Percentiles rank a stretch among this genome's conserved stretches.
These are phyloP conservation scores for Lottia gigantea DNA, from an alignment of 2,888 invertebrate genomes.

Conservation along the genomic window DNA sequence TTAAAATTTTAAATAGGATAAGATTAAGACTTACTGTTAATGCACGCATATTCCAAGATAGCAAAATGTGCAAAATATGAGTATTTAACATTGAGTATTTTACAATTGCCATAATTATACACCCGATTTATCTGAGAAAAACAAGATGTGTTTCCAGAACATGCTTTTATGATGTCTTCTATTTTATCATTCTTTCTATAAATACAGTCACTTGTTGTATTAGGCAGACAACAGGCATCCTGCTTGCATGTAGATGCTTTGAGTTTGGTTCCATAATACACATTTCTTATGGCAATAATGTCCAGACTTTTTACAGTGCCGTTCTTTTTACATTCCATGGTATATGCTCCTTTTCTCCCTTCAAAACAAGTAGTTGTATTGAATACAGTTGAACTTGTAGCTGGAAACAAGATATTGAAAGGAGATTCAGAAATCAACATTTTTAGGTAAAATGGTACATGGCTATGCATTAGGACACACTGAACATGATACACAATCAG, in stretches of 20 bases:
- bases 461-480: too few species aligned
- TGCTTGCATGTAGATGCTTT: not conserved
- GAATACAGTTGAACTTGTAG: too few species aligned
- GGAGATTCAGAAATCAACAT: too few species aligned
- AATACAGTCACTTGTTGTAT: slow-evolving; percentile 12
- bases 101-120: not conserved
- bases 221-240: slow-evolving; percentile 9
- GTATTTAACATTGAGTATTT: not conserved
- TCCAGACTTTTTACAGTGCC: slow-evolving; percentile 1
- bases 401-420: too few species aligned
- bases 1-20: too few species aligned
- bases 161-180: not conserved
- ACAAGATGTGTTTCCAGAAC: slow-evolving; percentile 12
- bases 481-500: too few species aligned
- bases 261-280: slow-evolving; percentile 15
- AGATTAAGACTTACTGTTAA: slow-evolving; percentile 14
- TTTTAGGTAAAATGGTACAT: too few species aligned
- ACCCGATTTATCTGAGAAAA: not conserved
- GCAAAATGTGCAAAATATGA: not conserved
- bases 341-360: too few species aligned
- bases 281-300: slow-evolving; percentile 16
- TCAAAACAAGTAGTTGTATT: too few species aligned
- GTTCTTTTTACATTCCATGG: not conserved
- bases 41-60: slow-evolving; percentile 17
- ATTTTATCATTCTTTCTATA: not conserved